Percentiles rank a stretch among this genome's conserved stretches.
Conservation (phyloP, 2,797 vertebrate genomes). For the Sciurus carolinensis region DNA sequence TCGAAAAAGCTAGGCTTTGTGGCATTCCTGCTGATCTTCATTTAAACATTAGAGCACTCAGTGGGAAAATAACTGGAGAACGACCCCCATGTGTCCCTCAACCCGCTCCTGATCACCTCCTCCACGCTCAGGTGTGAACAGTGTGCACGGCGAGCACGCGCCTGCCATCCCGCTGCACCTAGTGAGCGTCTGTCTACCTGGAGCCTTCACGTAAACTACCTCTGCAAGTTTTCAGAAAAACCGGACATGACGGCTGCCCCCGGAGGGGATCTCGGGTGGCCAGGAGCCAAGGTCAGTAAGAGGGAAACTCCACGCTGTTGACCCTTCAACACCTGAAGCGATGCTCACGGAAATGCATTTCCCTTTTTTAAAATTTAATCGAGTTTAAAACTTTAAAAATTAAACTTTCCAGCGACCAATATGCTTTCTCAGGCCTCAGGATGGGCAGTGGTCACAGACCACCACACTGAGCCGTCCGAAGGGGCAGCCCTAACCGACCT, state of each 20-base stretch:
- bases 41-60: conserved; percentile 1
- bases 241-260: neutral
- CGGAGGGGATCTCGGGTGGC: neutral
- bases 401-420: neutral
- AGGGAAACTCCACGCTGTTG: neutral
- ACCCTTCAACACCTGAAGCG: neutral
- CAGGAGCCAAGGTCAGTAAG: neutral
- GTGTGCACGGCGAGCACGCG: no score
- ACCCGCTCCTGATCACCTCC: neutral
- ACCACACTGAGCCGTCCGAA: neutral
- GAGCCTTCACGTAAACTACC: neutral
- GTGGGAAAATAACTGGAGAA: neutral
- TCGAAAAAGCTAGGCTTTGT: neutral
- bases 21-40: neutral
- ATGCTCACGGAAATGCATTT: neutral
- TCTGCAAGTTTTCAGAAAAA: neutral
- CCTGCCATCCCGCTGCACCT: fast-evolving
- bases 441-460: neutral
- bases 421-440: neutral
- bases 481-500: neutral
- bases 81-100: neutral
- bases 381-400: conserved; percentile 19
- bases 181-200: neutral
- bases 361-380: conserved; percentile 21
- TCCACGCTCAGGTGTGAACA: neutral